A percentile compares a stretch with the other conserved stretches of the same genome.
Conservation (phyloP, 2,113 vertebrate species). For the Dolichotis patagonum region DNA sequence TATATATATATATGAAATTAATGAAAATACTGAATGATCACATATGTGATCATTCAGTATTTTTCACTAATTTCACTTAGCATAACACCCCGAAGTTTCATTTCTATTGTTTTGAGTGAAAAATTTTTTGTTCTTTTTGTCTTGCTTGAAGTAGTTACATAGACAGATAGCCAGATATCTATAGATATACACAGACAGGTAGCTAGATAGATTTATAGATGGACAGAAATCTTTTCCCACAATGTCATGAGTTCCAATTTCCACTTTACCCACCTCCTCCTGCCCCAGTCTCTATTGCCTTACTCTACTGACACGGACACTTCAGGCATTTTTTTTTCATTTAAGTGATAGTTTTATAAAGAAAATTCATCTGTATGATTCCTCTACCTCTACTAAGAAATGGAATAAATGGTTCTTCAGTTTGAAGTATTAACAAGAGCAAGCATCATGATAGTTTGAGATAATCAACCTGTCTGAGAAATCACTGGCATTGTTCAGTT, state of each 20-base stretch:
- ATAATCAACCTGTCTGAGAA: not conserved
- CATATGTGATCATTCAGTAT: no score
- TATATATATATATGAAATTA: no score
- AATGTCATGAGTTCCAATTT: not conserved
- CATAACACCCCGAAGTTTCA: not conserved
- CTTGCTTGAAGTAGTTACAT: not conserved
- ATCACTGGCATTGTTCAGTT: not conserved
- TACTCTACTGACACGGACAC: not conserved
- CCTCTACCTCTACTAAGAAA: not conserved
- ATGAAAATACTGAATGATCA: no score
- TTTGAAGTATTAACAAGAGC: not conserved
- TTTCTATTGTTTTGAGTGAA: not conserved
- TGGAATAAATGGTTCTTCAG: not conserved
- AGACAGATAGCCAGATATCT: no score
- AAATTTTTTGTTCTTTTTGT: not conserved
- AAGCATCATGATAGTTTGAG: not conserved
- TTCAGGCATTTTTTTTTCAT: not conserved
- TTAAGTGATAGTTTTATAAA: not conserved
- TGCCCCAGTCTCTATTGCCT: not conserved
- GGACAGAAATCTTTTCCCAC: not conserved
- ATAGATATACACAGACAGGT: not conserved
- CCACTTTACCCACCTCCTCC: not conserved
- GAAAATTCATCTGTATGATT: not conserved
- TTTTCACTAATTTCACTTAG: not conserved
- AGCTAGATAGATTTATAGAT: not conserved